Evolutionary conservation across 2,113 vertebrate species (phyloP).

Genomic region (Progne subis): DNA sequence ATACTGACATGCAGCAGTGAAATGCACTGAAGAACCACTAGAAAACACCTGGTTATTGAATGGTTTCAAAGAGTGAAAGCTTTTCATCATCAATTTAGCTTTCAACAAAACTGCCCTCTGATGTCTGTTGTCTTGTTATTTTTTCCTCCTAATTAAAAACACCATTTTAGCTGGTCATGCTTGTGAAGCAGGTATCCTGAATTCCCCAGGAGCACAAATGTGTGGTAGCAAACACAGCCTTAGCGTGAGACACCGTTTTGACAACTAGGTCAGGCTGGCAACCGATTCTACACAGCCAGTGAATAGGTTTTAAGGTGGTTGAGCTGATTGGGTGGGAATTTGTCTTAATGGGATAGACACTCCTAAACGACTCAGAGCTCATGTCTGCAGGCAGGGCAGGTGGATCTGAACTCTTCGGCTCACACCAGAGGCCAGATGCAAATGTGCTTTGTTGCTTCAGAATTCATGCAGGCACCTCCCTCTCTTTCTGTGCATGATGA

Average conservation of each 20-base stretch:
- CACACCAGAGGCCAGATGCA: neutral
- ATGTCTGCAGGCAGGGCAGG: neutral
- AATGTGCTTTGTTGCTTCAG: rapidly evolving
- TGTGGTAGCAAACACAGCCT: neutral
- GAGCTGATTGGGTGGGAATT: neutral
- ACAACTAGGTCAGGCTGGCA: conserved; percentile 5
- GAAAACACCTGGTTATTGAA: conserved; percentile 61
- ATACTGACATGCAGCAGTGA: conserved; percentile 47
- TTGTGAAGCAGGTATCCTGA: neutral
- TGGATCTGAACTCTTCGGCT: neutral
- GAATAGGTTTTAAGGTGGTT: neutral
- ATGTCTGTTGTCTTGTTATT: neutral
- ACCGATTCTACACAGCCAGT: neutral
- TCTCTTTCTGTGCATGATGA: neutral
- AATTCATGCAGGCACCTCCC: neutral
- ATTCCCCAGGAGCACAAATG: neutral
- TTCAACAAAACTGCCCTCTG: conserved; percentile 8
- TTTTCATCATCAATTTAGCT: conserved; percentile 56
- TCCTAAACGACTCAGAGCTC: neutral
- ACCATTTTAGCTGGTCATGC: neutral
- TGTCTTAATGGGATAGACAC: neutral
- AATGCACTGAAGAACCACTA: conserved; percentile 58
- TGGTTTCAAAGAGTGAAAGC: conserved; percentile 49
- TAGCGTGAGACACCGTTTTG: neutral
- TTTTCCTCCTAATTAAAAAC: conserved; percentile 33